Conservation (phyloP, 2,888 invertebrate genomes). For the Lysandra bellargus region DNA sequence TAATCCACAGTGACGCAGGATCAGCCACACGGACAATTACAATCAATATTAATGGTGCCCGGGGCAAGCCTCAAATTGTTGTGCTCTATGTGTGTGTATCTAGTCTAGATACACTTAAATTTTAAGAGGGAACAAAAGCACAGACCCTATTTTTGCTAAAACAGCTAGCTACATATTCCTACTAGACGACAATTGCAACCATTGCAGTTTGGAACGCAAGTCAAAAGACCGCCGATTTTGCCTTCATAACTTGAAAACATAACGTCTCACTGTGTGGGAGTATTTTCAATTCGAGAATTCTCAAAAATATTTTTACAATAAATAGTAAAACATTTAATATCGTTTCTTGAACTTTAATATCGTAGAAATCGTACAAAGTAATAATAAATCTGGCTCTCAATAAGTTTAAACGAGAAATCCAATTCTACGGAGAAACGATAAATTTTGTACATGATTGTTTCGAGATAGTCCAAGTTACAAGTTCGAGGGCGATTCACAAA, state of each 20-base stretch:
- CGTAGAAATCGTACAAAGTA: conserved; percentile 5
- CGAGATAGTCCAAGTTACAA: conserved; percentile 27
- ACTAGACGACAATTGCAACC: too few relatives aligned
- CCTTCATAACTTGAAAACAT: too few relatives aligned
- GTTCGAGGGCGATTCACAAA: conserved; percentile 27
- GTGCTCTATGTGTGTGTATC: background rate
- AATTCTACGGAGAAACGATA: conserved; percentile 22
- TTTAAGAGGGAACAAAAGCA: too few relatives aligned
- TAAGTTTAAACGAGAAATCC: conserved; percentile 30
- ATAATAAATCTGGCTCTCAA: conserved; percentile 24
- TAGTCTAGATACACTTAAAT: background rate
- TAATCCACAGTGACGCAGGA: conserved; percentile 32
- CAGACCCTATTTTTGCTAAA: background rate
- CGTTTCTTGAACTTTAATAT: background rate
- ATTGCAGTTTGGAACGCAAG: too few relatives aligned
- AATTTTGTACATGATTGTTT: conserved; percentile 29
- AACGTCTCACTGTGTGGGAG: too few relatives aligned
- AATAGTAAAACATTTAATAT: background rate
- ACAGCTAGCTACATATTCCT: too few relatives aligned
- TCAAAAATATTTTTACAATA: background rate
- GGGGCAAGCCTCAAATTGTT: conserved; percentile 4
- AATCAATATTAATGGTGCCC: conserved; percentile 31
- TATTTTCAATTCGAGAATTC: background rate
- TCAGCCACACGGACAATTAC: conserved; percentile 31
- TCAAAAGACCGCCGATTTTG: too few relatives aligned